phyloP scores from a whole-genome alignment of 2,797 vertebrate genomes.

The Sebastes kiyomatsui region DNA sequence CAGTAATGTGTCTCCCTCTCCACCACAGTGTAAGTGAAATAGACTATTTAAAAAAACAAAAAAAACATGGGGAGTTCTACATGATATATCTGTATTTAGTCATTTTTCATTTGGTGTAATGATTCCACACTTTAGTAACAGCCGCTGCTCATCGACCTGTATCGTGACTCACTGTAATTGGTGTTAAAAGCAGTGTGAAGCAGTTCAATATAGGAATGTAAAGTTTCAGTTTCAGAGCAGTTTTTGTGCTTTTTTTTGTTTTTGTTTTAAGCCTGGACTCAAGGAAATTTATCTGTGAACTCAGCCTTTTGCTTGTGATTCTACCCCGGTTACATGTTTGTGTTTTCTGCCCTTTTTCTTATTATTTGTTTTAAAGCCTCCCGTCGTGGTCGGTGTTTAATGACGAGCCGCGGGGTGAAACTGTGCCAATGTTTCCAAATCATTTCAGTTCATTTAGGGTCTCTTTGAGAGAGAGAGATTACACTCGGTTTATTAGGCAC shows the following conservation, averaged over 20 bases:
- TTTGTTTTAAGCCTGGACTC: conserved; percentile 23
- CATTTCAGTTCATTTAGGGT: background rate
- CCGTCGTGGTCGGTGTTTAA: background rate
- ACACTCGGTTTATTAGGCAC: background rate
- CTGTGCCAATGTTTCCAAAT: conserved; percentile 44
- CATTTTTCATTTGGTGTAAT: conserved; percentile 76
- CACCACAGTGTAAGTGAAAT: conserved; percentile 60
- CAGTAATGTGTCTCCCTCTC: conserved; percentile 68
- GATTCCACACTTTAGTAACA: conserved; percentile 76
- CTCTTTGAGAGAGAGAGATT: background rate
- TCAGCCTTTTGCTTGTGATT: conserved; percentile 25
- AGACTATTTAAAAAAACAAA: conserved; percentile 48
- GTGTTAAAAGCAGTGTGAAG: conserved; percentile 66
- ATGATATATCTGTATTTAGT: conserved; percentile 69
- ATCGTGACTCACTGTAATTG: conserved; percentile 70
- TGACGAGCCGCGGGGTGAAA: conserved; percentile 39
- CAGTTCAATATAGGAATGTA: conserved; percentile 71
- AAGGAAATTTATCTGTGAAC: conserved; percentile 29
- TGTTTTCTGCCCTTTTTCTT: background rate
- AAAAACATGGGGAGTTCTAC: conserved; percentile 58
- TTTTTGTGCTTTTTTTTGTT: conserved; percentile 18
- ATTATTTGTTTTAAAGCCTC: background rate
- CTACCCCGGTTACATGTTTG: conserved; percentile 30
- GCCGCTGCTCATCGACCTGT: conserved; percentile 69
- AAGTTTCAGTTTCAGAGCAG: conserved; percentile 53